Evolutionary conservation across 2,113 vertebrate genomes (phyloP), one percentile per base, ranked within the genome.

Genomic region (Leuciscus idus): DNA sequence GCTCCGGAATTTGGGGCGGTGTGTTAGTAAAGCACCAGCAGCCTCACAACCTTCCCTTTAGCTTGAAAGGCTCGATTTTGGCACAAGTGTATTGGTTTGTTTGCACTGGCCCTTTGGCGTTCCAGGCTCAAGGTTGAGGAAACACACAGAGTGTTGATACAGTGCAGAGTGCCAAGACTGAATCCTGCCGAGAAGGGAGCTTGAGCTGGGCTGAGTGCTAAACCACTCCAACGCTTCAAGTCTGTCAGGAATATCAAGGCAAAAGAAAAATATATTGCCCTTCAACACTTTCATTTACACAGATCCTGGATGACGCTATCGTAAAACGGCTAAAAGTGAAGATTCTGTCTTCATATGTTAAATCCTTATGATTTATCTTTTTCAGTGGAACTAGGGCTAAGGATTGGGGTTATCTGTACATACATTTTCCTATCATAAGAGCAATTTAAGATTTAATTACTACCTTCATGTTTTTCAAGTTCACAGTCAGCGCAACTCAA

Each of bases 71-170:
- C 52, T 84, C 28, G 28, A 84, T 81, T 89, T 70, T 89, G 87
- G 78, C 88, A 83, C 36, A 62, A 81, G 59, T 79, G 43, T 48
- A 50, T 39, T 15, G 72, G 85, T 89, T 89, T 88, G 87, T 89
- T 91, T 89, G 80, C 50, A 30, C 46, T 50, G 28, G 66, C 81
- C 70, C 72, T 61, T 68, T 74, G 28, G 68, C 61, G 59, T 76
- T 86, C 77, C 86, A 88, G 36, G 50, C 43, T 74, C 23, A 81
- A 86, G 84, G 59, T 80, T 87, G 86, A 59, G 78, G 88, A 82
- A 90, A 87, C 83, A 89, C 83, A 86, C 66, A n/a, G 48, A 43
- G 59, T 87, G 85, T 86, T 89, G 83, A 88, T 84, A 52, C 57
- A 86, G 82, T 11, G 48, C 46, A 17, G 52, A 57, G 39, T 62